Evolutionary conservation across 2,113 vertebrate genomes (phyloP).

Genomic region (Ciconia boyciana): DNA sequence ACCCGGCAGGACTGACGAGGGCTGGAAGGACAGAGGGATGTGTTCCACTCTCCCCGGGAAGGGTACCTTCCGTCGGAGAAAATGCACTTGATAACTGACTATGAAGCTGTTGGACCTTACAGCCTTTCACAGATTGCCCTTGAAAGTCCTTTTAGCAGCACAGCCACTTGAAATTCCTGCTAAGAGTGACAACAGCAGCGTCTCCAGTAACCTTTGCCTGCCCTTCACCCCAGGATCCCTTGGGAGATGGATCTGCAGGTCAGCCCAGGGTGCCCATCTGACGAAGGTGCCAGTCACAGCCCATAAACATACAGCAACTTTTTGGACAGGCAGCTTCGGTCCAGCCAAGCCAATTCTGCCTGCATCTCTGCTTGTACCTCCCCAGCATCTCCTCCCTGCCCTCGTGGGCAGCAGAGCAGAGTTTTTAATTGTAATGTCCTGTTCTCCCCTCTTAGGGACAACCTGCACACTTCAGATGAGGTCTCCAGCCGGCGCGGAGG

Average conservation of each 20-base stretch:
- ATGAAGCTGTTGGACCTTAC: background rate
- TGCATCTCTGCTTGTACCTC: background rate
- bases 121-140: background rate
- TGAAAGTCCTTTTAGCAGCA: background rate
- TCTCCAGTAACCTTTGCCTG: background rate
- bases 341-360: background rate
- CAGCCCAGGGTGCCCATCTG: background rate
- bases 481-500: fast-evolving
- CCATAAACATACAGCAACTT: fast-evolving
- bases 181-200: background rate
- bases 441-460: background rate
- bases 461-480: background rate
- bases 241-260: background rate
- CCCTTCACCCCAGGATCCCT: background rate
- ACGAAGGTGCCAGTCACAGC: background rate
- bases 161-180: background rate
- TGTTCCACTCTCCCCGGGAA: background rate
- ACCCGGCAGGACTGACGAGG: background rate
- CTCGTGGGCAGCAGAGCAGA: background rate
- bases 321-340: background rate
- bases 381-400: background rate
- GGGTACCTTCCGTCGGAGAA: background rate
- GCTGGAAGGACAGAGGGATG: background rate
- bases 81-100: fast-evolving
- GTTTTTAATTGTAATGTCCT: background rate